phyloP scores from a whole-genome alignment of 2,797 vertebrate genomes.

The Callimico goeldii region DNA sequence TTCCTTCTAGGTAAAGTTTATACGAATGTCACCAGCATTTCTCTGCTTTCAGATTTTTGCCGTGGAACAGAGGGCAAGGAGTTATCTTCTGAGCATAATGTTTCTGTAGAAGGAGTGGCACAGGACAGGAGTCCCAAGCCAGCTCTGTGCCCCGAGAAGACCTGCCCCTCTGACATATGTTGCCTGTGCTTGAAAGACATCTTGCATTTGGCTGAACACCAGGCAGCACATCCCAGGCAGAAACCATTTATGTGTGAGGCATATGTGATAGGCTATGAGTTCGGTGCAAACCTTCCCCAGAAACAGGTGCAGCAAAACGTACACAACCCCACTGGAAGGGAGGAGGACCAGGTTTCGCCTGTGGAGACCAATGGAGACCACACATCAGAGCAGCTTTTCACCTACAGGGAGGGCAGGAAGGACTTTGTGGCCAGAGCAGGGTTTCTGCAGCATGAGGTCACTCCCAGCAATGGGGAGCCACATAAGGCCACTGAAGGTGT shows the following conservation, averaged over 20 bases:
- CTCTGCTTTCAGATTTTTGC: slow-evolving; percentile 49
- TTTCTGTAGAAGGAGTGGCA: neutral
- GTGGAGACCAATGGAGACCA: neutral
- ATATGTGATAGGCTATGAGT: neutral
- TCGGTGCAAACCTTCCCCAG: neutral
- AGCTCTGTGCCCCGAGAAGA: neutral
- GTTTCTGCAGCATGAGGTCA: neutral
- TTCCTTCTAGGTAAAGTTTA: neutral
- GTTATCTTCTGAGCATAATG: neutral
- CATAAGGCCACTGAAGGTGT: neutral
- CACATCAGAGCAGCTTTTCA: neutral
- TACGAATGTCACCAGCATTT: slow-evolving; percentile 5
- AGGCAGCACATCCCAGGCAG: neutral
- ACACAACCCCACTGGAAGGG: neutral
- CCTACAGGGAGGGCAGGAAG: neutral
- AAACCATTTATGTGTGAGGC: neutral
- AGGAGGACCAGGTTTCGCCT: neutral
- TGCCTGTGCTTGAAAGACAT: neutral
- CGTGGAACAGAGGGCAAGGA: neutral
- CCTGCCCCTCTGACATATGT: neutral
- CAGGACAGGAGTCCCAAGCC: neutral
- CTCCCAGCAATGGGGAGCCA: neutral
- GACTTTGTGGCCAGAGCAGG: neutral
- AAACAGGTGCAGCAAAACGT: neutral
- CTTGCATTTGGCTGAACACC: neutral